phyloP scores from a whole-genome alignment of 2,113 vertebrate species.

The Hippolais icterina region DNA sequence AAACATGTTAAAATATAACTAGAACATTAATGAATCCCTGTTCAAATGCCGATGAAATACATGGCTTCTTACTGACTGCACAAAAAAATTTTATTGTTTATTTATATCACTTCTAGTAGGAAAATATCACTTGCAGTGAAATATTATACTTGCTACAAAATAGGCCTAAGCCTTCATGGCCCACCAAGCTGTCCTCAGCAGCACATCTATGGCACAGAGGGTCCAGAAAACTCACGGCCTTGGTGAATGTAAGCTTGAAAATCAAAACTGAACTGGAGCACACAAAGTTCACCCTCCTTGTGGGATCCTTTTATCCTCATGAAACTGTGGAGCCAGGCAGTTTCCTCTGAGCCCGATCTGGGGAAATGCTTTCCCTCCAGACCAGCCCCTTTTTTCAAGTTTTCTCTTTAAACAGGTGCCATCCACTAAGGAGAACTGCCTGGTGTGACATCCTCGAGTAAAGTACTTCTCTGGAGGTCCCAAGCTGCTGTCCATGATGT shows the following conservation, averaged over 20 bases:
- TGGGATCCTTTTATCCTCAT: background rate
- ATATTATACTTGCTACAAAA: background rate
- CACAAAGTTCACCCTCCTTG: background rate
- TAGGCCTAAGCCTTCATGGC: background rate
- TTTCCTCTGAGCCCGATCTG: background rate
- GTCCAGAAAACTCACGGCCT: background rate
- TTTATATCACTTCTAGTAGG: slow-evolving; percentile 20
- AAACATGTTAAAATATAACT: background rate
- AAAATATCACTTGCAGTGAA: slow-evolving; percentile 7
- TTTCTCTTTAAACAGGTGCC: background rate
- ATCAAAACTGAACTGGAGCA: background rate
- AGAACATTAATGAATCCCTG: slow-evolving; percentile 6
- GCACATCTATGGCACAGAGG: background rate
- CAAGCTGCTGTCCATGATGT: background rate
- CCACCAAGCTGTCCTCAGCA: background rate
- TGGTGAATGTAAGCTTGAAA: background rate
- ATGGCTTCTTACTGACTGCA: background rate
- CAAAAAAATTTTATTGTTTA: background rate
- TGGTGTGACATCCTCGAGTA: background rate
- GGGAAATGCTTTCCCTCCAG: background rate
- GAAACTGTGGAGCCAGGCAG: background rate
- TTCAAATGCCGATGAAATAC: background rate
- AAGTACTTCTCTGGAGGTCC: background rate
- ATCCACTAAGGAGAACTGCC: background rate
- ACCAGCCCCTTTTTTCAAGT: background rate